A percentile compares a stretch with the other conserved stretches of the same genome.
Conservation (phyloP, 2,113 vertebrate genomes). For the Rhinoptilus africanus region DNA sequence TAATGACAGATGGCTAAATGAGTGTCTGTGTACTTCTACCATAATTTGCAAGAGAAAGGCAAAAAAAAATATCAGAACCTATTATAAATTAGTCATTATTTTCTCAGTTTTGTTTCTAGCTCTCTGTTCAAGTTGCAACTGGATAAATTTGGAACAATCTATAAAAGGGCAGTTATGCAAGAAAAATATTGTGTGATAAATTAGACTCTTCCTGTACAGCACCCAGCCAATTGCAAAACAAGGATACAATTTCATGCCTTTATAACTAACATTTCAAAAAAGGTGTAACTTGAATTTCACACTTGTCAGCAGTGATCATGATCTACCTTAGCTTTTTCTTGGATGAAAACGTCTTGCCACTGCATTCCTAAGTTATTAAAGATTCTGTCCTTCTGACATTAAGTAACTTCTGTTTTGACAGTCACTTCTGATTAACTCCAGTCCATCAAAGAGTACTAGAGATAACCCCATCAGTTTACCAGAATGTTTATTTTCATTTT, state of each 20-base stretch:
- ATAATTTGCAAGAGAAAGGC: background rate
- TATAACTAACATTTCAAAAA: constrained; percentile 8
- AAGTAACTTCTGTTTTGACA: background rate
- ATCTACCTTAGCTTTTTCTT: constrained; percentile 1
- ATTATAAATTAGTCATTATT: background rate
- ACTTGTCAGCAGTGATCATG: constrained; percentile 20
- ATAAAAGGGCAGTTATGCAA: constrained; percentile 10
- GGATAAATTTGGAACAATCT: background rate
- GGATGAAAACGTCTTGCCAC: background rate
- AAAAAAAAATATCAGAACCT: background rate
- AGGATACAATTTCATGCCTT: constrained; percentile 37
- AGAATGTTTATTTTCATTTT: background rate
- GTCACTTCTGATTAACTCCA: background rate
- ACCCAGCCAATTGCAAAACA: background rate
- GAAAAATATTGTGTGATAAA: background rate
- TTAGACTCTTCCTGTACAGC: background rate
- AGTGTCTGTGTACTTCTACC: background rate
- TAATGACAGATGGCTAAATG: background rate
- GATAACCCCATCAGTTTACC: background rate
- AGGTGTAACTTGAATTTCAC: constrained; percentile 33
- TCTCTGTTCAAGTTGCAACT: background rate
- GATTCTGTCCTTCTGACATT: background rate
- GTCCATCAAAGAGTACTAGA: background rate
- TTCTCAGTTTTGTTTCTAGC: background rate
- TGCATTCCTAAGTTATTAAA: background rate